These are phyloP conservation scores for Aegithalos caudatus DNA, from an alignment of 2,113 vertebrate species.

Conservation along the genomic window DNA sequence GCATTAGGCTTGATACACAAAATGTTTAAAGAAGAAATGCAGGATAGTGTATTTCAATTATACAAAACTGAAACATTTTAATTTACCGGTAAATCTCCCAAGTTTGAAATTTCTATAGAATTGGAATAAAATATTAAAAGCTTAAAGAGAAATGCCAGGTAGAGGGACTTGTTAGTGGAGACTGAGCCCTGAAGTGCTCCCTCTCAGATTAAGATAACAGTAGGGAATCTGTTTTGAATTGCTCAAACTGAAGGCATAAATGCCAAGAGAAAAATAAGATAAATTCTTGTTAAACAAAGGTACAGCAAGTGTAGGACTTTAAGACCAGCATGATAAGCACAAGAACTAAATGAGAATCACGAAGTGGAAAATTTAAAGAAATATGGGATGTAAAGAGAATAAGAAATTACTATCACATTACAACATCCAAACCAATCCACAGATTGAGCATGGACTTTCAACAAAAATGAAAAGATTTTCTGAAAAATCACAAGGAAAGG, in stretches of 20 bases:
- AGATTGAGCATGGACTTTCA: background rate
- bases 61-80: background rate
- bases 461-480: background rate
- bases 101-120: background rate
- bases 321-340: background rate
- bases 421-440: background rate
- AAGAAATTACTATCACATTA: background rate
- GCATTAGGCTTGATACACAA: background rate
- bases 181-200: background rate
- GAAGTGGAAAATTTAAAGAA: background rate
- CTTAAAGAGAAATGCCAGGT: background rate
- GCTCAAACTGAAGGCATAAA: background rate
- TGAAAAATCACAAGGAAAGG: background rate
- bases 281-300: constrained; percentile 19
- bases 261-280: background rate
- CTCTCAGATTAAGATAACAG: constrained; percentile 29
- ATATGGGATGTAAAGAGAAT: background rate
- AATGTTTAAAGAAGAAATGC: background rate
- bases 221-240: constrained; percentile 18
- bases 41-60: background rate
- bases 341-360: background rate
- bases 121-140: background rate
- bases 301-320: background rate
- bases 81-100: background rate
- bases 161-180: background rate